phyloP scores from a whole-genome alignment of 2,888 invertebrate genomes.

The Hymenopus coronatus region DNA sequence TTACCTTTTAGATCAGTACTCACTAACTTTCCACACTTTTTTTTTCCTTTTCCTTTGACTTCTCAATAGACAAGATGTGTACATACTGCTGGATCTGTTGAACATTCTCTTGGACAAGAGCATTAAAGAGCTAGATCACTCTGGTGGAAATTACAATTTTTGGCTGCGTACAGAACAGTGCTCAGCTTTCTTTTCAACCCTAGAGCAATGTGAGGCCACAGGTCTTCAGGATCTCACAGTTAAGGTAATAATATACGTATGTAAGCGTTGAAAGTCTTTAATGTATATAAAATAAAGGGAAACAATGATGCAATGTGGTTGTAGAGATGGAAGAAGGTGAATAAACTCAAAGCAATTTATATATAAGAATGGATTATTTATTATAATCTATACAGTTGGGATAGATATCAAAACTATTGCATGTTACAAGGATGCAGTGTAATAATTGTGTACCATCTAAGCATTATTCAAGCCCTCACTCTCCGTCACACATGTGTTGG shows the following conservation, averaged over 20 bases:
- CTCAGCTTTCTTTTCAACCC: constrained; percentile 31
- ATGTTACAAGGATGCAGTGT: no score
- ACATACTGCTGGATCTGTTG: constrained; percentile 33
- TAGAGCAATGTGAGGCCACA: constrained; percentile 37
- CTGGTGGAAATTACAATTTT: constrained; percentile 31
- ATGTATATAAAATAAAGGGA: no score
- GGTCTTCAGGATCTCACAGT: constrained; percentile 39
- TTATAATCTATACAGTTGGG: no score
- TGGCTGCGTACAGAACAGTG: constrained; percentile 33
- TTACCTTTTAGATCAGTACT: neutral
- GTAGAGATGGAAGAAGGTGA: no score
- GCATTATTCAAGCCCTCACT: no score
- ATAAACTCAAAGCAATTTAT: no score
- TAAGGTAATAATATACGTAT: constrained; percentile 30
- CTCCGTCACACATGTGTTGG: no score
- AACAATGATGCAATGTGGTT: no score
- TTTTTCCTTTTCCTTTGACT: neutral
- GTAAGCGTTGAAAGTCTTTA: no score
- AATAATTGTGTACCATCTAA: no score
- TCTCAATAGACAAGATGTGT: constrained; percentile 15
- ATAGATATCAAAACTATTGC: no score
- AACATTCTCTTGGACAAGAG: constrained; percentile 31
- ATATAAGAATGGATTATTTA: no score
- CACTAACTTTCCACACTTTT: neutral
- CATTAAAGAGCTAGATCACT: constrained; percentile 29